A percentile compares a stretch with the other conserved stretches of the same genome.
Conservation (phyloP, 2,113 vertebrate genomes). For the Gnathonemus longibarbis region DNA sequence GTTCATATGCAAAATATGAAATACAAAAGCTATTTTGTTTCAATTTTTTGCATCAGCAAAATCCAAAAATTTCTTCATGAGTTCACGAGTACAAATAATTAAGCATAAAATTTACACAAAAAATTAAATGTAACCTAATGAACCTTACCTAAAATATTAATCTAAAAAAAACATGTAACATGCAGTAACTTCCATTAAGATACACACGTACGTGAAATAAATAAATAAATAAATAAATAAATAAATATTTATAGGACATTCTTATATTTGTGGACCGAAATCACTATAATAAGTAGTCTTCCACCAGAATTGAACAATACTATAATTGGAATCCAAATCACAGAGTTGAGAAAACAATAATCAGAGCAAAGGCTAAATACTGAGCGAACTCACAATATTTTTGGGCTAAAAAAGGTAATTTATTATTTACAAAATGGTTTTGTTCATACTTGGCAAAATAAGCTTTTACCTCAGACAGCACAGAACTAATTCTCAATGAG, state of each 20-base stretch:
- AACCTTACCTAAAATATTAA: neutral
- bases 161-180: too few relatives aligned
- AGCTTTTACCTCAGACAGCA: slow-evolving; percentile 5
- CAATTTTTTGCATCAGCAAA: neutral
- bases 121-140: neutral
- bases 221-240: too few relatives aligned
- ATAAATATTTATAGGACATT: neutral
- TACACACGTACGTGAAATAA: neutral
- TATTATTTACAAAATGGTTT: slow-evolving; percentile 64
- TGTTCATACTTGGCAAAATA: slow-evolving; percentile 41
- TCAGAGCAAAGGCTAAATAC: neutral
- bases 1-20: slow-evolving; percentile 10
- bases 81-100: neutral
- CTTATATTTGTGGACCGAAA: neutral
- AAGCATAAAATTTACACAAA: neutral
- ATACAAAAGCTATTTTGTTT: neutral
- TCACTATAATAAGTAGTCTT: neutral
- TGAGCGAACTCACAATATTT: slow-evolving; percentile 39
- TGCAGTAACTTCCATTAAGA: neutral
- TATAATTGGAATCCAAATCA: neutral
- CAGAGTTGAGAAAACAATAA: slow-evolving; percentile 33
- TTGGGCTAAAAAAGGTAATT: slow-evolving; percentile 65
- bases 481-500: slow-evolving; percentile 8
- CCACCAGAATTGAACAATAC: neutral
- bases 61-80: neutral